Evolutionary conservation across 2,888 invertebrate species (phyloP).

Genomic region (Tubulanus polymorphus): DNA sequence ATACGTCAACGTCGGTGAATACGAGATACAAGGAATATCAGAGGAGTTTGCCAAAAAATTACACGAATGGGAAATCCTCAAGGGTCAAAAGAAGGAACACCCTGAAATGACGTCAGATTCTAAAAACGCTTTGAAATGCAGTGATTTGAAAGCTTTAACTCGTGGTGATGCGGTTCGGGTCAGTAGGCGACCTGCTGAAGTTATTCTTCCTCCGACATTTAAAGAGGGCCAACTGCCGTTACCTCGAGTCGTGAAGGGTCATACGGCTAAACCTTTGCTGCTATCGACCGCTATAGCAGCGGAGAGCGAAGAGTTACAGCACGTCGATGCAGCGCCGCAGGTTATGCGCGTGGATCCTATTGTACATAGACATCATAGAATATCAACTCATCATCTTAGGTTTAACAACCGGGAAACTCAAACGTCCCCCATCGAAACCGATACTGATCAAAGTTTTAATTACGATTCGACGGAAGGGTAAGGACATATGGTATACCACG

Average conservation of each 20-base stretch:
- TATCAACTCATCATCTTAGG: no score
- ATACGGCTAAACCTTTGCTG: background rate
- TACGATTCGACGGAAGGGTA: no score
- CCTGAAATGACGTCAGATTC: background rate
- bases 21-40: conserved; percentile 62
- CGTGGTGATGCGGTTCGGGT: background rate
- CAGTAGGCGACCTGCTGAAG: background rate
- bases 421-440: no score
- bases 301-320: background rate
- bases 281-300: no score
- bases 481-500: no score
- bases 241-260: background rate
- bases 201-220: background rate
- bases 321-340: background rate
- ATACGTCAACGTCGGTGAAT: conserved; percentile 65
- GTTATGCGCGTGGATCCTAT: background rate
- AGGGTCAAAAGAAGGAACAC: conserved; percentile 10
- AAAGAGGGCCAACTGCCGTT: background rate
- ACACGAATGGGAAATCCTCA: conserved; percentile 72
- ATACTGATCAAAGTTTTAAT: no score
- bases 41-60: conserved; percentile 83
- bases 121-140: no score
- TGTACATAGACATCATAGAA: no score
- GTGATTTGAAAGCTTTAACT: background rate
- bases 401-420: no score